Base-by-base conservation (phyloP, 2,797 vertebrate species). In the Hypotaenidia okinawae region DNA sequence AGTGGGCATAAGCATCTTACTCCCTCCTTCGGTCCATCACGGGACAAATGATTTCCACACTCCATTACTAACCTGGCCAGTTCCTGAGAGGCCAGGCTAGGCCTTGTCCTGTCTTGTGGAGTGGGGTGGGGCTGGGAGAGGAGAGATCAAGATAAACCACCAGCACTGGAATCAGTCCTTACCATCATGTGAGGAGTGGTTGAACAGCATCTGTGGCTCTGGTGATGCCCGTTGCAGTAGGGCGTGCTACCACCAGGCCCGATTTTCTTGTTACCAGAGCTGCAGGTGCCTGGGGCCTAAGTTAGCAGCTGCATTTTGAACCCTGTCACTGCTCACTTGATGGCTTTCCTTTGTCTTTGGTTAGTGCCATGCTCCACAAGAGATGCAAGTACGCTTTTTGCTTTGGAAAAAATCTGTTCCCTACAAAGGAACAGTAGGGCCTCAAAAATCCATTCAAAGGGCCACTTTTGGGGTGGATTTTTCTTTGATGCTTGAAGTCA, bases 181-280 rank as follows among this genome's bases (percentile, higher is more conserved):
- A 14, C 2, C 17, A 11, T 28, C 69, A 57, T 4, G n/a, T 0
- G 3, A 88, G n/a, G 13, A 25, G n/a, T 2, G 55, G 30, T 39
- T 62, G 16, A 67, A 51, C 17, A 72, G 57, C 66, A 61, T 37
- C 17, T 84, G 64, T 62, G 76, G 37, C 41, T 51, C 3, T 16
- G 25, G 7, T 33, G 14, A 8, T 5, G 25, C 2, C 0, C 9
- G 14, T 18, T 61, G 28, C 57, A 85, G 49, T 1, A 52, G 8
- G 4, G 9, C 13, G 14, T 21, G 1, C 39, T 70, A 43, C 3
- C 45, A 18, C 19, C 2, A 33, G 9, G 19, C 15, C 15, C 0
- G 0, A 24, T 54, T 47, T 54, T 9, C 49, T 16, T 18, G 8
- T 39, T 73, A n/a, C 37, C 33, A 28, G 33, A 88, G 54, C 17